These are phyloP conservation scores for Portevinia maculata DNA, from an alignment of 2,888 invertebrate species.

Conservation along the genomic window DNA sequence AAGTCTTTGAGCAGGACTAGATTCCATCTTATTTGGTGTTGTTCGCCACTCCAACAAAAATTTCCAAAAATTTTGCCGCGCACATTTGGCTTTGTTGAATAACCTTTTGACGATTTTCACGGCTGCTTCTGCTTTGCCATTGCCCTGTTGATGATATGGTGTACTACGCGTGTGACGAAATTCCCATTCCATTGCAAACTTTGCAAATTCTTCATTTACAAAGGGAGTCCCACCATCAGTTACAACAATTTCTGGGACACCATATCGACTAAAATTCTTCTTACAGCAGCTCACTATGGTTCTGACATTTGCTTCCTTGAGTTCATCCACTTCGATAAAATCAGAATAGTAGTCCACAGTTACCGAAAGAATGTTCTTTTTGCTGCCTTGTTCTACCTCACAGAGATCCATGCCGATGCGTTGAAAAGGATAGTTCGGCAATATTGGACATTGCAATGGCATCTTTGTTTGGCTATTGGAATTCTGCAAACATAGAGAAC, in stretches of 20 bases:
- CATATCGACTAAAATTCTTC: too few relatives aligned
- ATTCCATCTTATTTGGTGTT: slow-evolving; percentile 25
- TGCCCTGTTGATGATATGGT: slow-evolving; percentile 52
- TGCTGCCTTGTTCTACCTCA: slow-evolving; percentile 27
- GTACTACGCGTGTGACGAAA: slow-evolving; percentile 26
- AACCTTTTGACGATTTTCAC: too few relatives aligned
- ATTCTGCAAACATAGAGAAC: slow-evolving; percentile 33
- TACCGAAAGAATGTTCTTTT: slow-evolving; percentile 32
- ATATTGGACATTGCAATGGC: slow-evolving; percentile 23
- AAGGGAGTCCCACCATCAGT: too few relatives aligned
- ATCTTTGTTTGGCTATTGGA: slow-evolving; percentile 30
- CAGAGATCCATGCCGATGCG: slow-evolving; percentile 48
- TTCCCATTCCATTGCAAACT: slow-evolving; percentile 33
- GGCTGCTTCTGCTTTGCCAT: too few relatives aligned
- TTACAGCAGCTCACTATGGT: slow-evolving; percentile 29
- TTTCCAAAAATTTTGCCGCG: slow-evolving; percentile 22
- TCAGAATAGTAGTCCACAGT: slow-evolving; percentile 58
- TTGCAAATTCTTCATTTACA: slow-evolving; percentile 1
- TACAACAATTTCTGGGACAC: too few relatives aligned
- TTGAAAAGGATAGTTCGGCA: slow-evolving; percentile 49
- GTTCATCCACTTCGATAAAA: slow-evolving; percentile 60
- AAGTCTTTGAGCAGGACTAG: slow-evolving; percentile 14
- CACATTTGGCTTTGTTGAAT: slow-evolving; percentile 26
- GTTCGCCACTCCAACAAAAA: slow-evolving; percentile 24
- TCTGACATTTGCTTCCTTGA: too few relatives aligned